Evolutionary conservation across 2,888 invertebrate genomes (phyloP).

Genomic region (Scelioninae gen. 1): DNA sequence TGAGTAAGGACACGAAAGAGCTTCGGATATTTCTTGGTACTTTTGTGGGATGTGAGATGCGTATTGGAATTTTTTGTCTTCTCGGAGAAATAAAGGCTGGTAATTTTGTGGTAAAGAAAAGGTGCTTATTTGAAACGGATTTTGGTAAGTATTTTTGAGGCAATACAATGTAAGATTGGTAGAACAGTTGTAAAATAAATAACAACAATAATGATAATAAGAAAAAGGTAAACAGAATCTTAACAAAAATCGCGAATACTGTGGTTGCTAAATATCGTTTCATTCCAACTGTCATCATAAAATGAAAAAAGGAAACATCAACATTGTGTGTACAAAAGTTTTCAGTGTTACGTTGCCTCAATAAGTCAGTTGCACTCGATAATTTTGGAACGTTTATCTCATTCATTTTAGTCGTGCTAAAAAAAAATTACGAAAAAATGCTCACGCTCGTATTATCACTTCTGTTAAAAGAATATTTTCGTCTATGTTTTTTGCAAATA

Average conservation of each 20-base stretch:
- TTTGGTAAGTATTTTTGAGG: constrained; percentile 25
- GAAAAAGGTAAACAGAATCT: background rate
- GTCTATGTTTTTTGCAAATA: background rate
- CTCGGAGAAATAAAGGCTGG: constrained; percentile 22
- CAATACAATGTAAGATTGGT: constrained; percentile 28
- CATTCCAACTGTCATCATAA: constrained; percentile 15
- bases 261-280: constrained; percentile 5
- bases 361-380: background rate
- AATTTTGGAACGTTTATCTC: background rate
- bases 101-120: constrained; percentile 29
- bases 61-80: constrained; percentile 27
- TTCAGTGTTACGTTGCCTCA: constrained; percentile 1
- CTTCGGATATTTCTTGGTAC: constrained; percentile 2
- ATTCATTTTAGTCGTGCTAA: background rate
- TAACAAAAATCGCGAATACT: background rate
- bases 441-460: background rate
- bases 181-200: background rate
- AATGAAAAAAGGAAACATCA: background rate
- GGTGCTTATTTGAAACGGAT: constrained; percentile 33
- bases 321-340: constrained; percentile 1
- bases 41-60: constrained; percentile 21
- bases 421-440: background rate
- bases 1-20: constrained; percentile 9
- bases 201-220: constrained; percentile 18
- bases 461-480: constrained; percentile 3